Base-by-base conservation (phyloP, 1,140 invertebrate genomes). In the Lepeophtheirus salmonis region DNA sequence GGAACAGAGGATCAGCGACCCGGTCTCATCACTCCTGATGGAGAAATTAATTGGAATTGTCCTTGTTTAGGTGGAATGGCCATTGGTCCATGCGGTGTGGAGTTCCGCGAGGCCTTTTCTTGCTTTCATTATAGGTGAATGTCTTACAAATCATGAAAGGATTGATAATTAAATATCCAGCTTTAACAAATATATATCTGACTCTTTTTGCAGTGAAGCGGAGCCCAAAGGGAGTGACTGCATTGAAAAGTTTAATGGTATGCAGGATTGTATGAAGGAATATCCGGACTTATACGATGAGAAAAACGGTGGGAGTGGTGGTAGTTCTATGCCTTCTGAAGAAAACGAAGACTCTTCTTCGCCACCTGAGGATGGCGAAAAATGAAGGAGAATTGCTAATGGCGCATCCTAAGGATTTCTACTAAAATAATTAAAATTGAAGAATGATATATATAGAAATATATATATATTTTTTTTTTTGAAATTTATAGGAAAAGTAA, bases 1-100 rank as follows among this genome's bases (percentile, higher is more conserved):
- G 41, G 14, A 3, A 26, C 55, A 25, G 57, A 60, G 16, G 50
- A 24, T 20, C 49, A 10, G 1, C 50, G 41, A 13, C 49, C 81
- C 61, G 89, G 91, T 23, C 72, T 94, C 1, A 81, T 96, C 61
- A 73, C 86, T 24, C 75, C 82, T 1, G 85, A 87, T 74, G 91
- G 92, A 3, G 80, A 85, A 52, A 94, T 97, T 61, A 97, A 97
- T 72, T 97, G 90, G 89, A 83, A 84, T 68, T 97, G 92, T 68
- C 92, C 91, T 0, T 97, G 92, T 72, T 75, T 96, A 17, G 91
- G 91, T 22, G 88, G 89, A 14, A 91, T 94, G 84, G 86, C 89
- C 3, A 88, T 86, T 2, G 91, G 91, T 1, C 91, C 92, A 0
- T 97, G 92, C 71, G 91, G 89, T 0, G 73, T 84, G 13, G 82